Conservation (phyloP, 2,113 vertebrate genomes). For the Arizona elegans region DNA sequence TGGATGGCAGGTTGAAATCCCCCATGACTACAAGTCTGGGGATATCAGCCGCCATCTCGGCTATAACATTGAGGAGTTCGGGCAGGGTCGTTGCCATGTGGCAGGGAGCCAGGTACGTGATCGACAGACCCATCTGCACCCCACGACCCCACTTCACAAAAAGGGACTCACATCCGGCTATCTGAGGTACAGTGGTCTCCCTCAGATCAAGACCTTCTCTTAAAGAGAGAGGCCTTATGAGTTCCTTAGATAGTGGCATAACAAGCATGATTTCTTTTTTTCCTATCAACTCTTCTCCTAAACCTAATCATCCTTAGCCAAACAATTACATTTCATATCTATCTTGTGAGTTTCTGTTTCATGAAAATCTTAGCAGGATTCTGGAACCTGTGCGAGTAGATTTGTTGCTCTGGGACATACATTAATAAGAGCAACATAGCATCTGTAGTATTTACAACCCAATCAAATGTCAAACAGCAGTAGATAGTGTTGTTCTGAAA, state of each 20-base stretch:
- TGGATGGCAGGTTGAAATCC: no score
- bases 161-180: no score
- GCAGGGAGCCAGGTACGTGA: no score
- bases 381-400: not conserved
- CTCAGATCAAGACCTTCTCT: no score
- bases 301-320: not conserved
- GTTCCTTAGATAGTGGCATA: not conserved
- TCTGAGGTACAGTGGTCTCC: no score
- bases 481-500: not conserved
- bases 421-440: not conserved
- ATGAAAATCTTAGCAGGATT: not conserved
- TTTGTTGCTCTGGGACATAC: not conserved
- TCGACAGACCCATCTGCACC: no score
- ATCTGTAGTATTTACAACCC: not conserved
- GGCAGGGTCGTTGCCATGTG: no score
- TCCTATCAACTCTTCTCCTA: not conserved
- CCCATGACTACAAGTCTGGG: no score
- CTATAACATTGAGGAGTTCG: no score
- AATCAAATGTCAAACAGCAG: not conserved
- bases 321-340: not conserved
- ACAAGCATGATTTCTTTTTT: not conserved
- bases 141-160: no score
- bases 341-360: not conserved
- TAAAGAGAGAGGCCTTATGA: not conserved
- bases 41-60: no score